A percentile compares a stretch with the other conserved stretches of the same genome.
These are phyloP conservation scores for Drosophila nasuta DNA, from an alignment of 1,140 invertebrate species.

Conservation along the genomic window DNA sequence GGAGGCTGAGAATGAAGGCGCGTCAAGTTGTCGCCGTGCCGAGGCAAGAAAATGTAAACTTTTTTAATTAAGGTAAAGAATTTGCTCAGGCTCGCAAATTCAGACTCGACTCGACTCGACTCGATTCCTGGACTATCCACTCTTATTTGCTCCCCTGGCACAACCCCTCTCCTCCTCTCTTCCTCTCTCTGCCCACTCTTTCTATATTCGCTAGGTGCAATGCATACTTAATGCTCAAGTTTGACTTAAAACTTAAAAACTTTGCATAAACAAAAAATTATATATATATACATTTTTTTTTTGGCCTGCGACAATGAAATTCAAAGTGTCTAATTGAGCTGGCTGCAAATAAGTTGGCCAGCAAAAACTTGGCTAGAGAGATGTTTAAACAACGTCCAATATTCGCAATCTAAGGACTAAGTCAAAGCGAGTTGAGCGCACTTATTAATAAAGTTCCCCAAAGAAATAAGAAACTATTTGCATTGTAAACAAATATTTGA, in stretches of 20 bases:
- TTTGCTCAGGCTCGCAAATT: conserved; percentile 56
- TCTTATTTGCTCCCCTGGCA: conserved; percentile 1
- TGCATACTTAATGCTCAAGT: conserved; percentile 36
- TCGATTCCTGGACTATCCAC: conserved; percentile 19
- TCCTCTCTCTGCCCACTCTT: neutral
- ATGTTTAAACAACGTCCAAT: neutral
- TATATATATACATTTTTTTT: neutral
- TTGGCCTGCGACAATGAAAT: neutral
- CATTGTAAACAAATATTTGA: too few relatives aligned
- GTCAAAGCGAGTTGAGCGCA: too few relatives aligned
- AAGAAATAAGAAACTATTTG: too few relatives aligned
- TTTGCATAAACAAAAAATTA: neutral
- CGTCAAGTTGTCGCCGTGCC: conserved; percentile 58
- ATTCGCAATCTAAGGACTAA: too few relatives aligned
- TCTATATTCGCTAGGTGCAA: neutral
- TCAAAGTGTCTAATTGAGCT: conserved; percentile 3
- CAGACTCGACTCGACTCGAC: conserved; percentile 42
- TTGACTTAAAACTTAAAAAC: conserved; percentile 24
- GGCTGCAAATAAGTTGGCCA: neutral
- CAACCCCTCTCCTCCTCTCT: neutral
- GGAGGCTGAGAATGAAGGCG: neutral
- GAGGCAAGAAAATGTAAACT: conserved; percentile 67
- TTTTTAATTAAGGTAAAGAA: conserved; percentile 81
- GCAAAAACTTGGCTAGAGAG: neutral
- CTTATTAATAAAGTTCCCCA: too few relatives aligned